Evolutionary conservation across 2,797 vertebrate species (phyloP).

Genomic region (Diceros bicornis): DNA sequence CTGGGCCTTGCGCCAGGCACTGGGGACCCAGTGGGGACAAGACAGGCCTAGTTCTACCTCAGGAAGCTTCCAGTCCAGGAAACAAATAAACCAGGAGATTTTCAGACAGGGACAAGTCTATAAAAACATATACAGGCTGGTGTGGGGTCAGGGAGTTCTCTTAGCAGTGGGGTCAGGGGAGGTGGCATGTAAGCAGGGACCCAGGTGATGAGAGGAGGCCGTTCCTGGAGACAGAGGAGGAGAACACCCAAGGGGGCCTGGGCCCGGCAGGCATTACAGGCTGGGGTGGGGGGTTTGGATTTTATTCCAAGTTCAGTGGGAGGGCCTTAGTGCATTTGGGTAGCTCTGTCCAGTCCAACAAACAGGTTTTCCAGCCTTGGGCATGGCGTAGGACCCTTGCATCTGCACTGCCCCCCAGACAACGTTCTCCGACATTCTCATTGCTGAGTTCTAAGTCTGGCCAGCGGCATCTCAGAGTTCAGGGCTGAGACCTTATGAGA

Average conservation of each 20-base stretch:
- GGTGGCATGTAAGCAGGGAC: neutral
- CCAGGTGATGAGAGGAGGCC: fast-evolving
- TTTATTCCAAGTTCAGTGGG: neutral
- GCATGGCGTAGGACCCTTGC: fast-evolving
- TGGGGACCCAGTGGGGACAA: neutral
- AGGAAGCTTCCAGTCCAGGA: neutral
- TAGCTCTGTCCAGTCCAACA: neutral
- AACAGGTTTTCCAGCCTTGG: neutral
- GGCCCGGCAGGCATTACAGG: neutral
- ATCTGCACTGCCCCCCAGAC: neutral
- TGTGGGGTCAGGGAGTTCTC: neutral
- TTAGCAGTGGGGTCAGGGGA: neutral
- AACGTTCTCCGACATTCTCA: neutral
- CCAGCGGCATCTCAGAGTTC: neutral
- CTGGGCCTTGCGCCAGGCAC: neutral
- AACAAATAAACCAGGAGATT: neutral
- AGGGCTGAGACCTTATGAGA: neutral
- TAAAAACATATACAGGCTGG: neutral
- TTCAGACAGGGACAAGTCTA: fast-evolving
- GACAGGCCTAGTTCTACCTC: neutral
- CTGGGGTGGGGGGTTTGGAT: neutral
- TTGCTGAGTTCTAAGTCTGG: neutral
- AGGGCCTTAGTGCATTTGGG: neutral
- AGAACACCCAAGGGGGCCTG: neutral
- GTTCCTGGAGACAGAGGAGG: neutral